Evolutionary conservation across 2,888 invertebrate genomes (phyloP), one percentile per base, ranked within the genome.

Genomic region (Pseudanteris insignis): DNA sequence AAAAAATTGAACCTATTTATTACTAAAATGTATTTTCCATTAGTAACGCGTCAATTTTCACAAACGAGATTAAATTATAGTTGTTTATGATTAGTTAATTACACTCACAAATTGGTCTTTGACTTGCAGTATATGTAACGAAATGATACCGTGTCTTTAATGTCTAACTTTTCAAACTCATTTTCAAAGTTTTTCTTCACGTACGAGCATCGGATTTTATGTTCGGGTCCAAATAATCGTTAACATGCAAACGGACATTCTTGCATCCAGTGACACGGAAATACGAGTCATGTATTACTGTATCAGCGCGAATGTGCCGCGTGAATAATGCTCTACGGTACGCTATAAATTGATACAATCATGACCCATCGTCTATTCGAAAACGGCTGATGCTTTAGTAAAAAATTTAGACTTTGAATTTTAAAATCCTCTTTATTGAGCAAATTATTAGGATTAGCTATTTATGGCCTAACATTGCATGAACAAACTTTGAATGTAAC

Each of bases 141-240:
- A 11, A 18, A 18, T 18, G 11, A 47, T 55, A 36, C 43, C 24
- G 38, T 15, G 38, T 50, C 38, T 37, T 44, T 38, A 50, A 51
- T 41, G 24, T 40, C 46, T 40, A 44, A 40, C 34, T 40, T 41
- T 18, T 30, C 30, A 36, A 29, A 36, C n/a, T 48, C 37, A 26
- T 34, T 55, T 34, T 26, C 30, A 11, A 47, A 26, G 18, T 13
- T 9, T 15, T 30, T 38, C 18, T 18, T 4, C 25, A 12, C 32
- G 25, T 28, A 26, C 51, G 29, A 29, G 24, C 43, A 40, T 43
- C 25, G 33, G 24, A 44, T 50, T 61, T 46, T 41, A 36, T 44
- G 55, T 32, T 25, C 29, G 44, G 36, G 38, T 43, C 60, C 51
- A 51, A 61, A 53, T 64, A 64, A 58, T 61, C 60, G 60, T 57